These are phyloP conservation scores for Punctoribates punctum DNA, from an alignment of 2,888 invertebrate genomes.

Conservation along the genomic window DNA sequence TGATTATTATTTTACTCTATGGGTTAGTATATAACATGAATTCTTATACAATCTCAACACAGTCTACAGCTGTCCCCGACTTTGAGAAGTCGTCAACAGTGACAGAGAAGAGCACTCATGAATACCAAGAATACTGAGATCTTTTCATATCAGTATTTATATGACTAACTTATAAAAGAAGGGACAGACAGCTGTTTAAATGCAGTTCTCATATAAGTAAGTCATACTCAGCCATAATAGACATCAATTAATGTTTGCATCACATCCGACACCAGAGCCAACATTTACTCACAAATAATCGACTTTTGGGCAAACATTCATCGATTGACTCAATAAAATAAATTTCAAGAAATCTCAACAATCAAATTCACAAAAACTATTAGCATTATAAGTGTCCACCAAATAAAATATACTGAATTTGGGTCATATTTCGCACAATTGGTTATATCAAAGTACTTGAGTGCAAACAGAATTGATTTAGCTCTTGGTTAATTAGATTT, in stretches of 20 bases:
- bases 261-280: background rate
- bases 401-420: too few relatives aligned
- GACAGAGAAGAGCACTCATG: slow-evolving; percentile 33
- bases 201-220: background rate
- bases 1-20: slow-evolving; percentile 11
- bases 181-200: slow-evolving; percentile 29
- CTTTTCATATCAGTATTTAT: slow-evolving; percentile 12
- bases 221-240: background rate
- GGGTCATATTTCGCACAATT: too few relatives aligned
- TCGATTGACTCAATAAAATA: background rate
- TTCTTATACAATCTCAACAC: background rate
- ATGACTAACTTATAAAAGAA: slow-evolving; percentile 1
- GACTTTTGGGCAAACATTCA: background rate
- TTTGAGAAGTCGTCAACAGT: slow-evolving; percentile 30
- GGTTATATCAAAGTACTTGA: too few relatives aligned
- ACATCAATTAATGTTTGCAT: slow-evolving; percentile 13
- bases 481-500: background rate
- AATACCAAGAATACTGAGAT: slow-evolving; percentile 22
- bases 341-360: too few relatives aligned
- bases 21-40: slow-evolving; percentile 9
- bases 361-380: too few relatives aligned
- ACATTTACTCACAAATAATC: background rate
- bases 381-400: too few relatives aligned
- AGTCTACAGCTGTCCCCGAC: slow-evolving; percentile 16
- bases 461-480: background rate